Evolutionary conservation across 1,140 invertebrate genomes (phyloP).

Genomic region (Drosophila tropicalis): DNA sequence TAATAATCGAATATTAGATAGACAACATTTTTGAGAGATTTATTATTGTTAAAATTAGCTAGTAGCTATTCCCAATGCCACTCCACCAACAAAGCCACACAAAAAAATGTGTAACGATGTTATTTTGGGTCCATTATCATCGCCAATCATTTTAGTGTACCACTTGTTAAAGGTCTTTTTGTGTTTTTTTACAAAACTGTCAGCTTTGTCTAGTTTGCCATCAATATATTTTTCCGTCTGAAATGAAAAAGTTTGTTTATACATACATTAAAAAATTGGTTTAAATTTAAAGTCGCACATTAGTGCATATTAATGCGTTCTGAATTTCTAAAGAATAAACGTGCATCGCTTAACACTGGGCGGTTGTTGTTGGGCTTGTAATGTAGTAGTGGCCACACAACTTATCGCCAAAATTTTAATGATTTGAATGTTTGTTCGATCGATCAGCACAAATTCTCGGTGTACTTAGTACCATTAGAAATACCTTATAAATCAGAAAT

Average conservation of each 20-base stretch:
- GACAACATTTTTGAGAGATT: too few species aligned
- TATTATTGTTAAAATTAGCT: conserved; percentile 42
- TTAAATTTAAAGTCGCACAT: too few species aligned
- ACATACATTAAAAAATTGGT: background rate
- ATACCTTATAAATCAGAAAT: too few species aligned
- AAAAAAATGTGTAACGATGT: conserved; percentile 91
- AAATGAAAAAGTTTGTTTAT: conserved; percentile 59
- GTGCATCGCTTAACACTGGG: too few species aligned
- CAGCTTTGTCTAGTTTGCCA: conserved; percentile 90
- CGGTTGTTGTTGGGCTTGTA: too few species aligned
- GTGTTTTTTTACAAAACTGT: conserved; percentile 83
- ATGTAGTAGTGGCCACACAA: too few species aligned
- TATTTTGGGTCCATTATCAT: conserved; percentile 86
- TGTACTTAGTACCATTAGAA: too few species aligned
- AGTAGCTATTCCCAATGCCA: conserved; percentile 86
- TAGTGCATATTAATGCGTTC: too few species aligned
- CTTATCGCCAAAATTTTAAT: conserved; percentile 2
- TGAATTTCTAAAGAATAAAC: too few species aligned
- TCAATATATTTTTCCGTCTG: conserved; percentile 91
- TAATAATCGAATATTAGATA: too few species aligned
- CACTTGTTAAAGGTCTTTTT: conserved; percentile 84
- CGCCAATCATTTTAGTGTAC: conserved; percentile 88
- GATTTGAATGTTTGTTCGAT: conserved; percentile 30
- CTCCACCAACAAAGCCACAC: conserved; percentile 88
- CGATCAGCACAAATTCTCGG: background rate